A percentile compares a stretch with the other conserved stretches of the same genome.
These are phyloP conservation scores for Morpho achilles DNA, from an alignment of 2,888 invertebrate genomes.

Conservation along the genomic window DNA sequence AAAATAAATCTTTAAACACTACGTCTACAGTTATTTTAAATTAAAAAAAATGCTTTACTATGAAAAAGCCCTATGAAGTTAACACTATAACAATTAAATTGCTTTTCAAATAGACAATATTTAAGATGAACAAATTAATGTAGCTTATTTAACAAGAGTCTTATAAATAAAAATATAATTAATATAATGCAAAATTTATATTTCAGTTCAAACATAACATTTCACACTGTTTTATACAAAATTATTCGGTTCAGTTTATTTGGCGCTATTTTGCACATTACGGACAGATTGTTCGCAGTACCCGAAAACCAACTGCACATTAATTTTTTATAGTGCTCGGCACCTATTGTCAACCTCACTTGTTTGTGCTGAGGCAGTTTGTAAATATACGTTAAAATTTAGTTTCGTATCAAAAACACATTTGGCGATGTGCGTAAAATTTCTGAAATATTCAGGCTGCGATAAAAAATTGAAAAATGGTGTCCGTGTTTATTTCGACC, in stretches of 20 bases:
- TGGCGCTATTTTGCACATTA: constrained; percentile 37
- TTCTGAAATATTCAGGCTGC: constrained; percentile 13
- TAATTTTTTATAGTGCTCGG: constrained; percentile 54
- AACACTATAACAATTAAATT: no score
- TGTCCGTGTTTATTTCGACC: constrained; percentile 5
- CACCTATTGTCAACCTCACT: constrained; percentile 50
- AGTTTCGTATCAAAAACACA: constrained; percentile 26
- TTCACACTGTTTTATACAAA: constrained; percentile 26
- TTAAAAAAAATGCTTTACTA: no score
- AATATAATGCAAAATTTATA: neutral
- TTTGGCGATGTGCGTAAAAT: constrained; percentile 13
- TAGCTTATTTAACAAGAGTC: no score
- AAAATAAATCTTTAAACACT: no score
- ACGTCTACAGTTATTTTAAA: no score
- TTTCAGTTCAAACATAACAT: constrained; percentile 12
- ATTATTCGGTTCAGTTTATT: constrained; percentile 28
- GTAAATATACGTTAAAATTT: constrained; percentile 31
- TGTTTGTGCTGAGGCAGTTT: constrained; percentile 42
- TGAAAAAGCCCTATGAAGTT: no score
- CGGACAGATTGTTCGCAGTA: constrained; percentile 53
- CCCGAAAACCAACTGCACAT: constrained; percentile 61
- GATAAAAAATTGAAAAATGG: constrained; percentile 15
- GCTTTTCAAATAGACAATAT: no score
- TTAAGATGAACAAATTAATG: no score
- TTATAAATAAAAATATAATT: neutral